Conservation (phyloP, 2,888 invertebrate genomes). For the Leucoma salicis region DNA sequence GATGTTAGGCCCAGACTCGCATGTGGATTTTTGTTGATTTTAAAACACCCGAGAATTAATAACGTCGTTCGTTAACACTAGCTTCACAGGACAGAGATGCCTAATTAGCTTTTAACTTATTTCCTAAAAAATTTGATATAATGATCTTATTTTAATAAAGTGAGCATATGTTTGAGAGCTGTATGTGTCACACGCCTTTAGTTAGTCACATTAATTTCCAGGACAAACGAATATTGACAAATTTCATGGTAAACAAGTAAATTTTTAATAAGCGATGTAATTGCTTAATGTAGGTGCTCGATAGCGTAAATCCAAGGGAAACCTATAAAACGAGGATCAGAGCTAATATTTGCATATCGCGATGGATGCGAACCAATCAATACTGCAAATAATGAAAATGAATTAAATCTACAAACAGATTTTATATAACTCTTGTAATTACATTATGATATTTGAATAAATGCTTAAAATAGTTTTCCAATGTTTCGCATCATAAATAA, state of each 20-base stretch:
- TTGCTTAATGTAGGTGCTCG: conserved; percentile 72
- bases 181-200: conserved; percentile 6
- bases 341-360: conserved; percentile 80
- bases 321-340: conserved; percentile 55
- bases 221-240: conserved; percentile 17
- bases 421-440: conserved; percentile 44
- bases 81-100: conserved; percentile 32
- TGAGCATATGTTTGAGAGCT: too few species aligned
- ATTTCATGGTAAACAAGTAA: conserved; percentile 40
- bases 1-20: conserved; percentile 68
- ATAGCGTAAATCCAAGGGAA: conserved; percentile 60
- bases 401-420: conserved; percentile 70
- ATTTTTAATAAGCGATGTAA: conserved; percentile 78
- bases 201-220: too few species aligned
- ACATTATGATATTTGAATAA: conserved; percentile 25
- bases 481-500: too few species aligned
- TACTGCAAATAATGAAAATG: conserved; percentile 78
- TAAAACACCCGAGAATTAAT: conserved; percentile 51
- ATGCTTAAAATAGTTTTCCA: conserved; percentile 16
- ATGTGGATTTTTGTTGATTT: conserved; percentile 67
- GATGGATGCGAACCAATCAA: conserved; percentile 80
- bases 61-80: conserved; percentile 41
- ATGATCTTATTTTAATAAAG: too few species aligned
- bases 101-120: neutral
- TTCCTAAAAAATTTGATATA: too few species aligned